A percentile compares a stretch with the other conserved stretches of the same genome.
Evolutionary conservation across 2,113 vertebrate genomes (phyloP).

Genomic region (Uropsilus gracilis): DNA sequence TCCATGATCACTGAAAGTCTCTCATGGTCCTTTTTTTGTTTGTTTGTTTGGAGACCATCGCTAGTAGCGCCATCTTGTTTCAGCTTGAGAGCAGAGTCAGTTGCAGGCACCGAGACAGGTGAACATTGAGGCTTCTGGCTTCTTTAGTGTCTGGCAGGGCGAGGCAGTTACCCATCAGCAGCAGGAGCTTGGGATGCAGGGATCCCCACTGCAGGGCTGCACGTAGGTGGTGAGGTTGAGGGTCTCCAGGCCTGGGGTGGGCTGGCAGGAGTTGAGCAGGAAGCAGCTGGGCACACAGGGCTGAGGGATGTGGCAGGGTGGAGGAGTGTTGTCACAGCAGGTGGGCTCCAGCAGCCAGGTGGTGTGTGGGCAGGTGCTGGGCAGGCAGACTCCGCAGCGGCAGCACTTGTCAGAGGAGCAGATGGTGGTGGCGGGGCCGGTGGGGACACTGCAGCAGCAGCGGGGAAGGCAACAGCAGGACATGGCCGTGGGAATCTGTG

Average conservation of each 20-base stretch:
- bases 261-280: conserved; percentile 75
- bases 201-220: conserved; percentile 4
- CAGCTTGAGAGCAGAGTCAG: not conserved
- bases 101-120: not conserved
- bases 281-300: conserved; percentile 80
- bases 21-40: not conserved
- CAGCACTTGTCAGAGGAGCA: conserved; percentile 67
- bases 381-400: conserved; percentile 78
- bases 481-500: conserved; percentile 46
- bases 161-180: not conserved
- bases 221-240: conserved; percentile 71
- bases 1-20: not conserved
- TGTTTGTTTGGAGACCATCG: not conserved
- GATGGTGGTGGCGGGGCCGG: conserved; percentile 68
- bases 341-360: conserved; percentile 75
- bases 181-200: conserved; percentile 42
- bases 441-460: conserved; percentile 71
- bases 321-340: conserved; percentile 77
- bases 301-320: conserved; percentile 78
- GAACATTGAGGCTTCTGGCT: not conserved
- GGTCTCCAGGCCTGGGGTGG: conserved; percentile 67
- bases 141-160: not conserved
- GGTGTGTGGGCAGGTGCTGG: conserved; percentile 79
- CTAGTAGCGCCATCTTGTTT: not conserved
- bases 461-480: conserved; percentile 1